Evolutionary conservation across 2,113 vertebrate species (phyloP).

Genomic region (Microcebus tavaratra): DNA sequence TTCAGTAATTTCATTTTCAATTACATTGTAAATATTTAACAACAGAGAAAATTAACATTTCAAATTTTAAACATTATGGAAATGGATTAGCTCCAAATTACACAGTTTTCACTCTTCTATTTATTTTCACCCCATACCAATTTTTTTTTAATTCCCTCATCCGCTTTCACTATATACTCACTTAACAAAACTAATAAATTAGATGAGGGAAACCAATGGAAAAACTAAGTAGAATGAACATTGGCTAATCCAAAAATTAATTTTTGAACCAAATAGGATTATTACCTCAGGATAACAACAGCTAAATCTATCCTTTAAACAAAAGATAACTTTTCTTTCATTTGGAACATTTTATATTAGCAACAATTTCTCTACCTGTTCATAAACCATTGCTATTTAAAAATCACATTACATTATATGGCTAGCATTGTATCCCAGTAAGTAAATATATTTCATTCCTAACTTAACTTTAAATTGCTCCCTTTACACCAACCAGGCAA

Average conservation of each 20-base stretch:
- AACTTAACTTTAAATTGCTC: not conserved
- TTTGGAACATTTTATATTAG: not conserved
- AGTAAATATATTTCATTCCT: not conserved
- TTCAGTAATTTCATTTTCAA: conserved; percentile 63
- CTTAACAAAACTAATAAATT: conserved; percentile 57
- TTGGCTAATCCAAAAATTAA: conserved; percentile 58
- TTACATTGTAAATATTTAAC: conserved; percentile 75
- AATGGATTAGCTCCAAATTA: conserved; percentile 63
- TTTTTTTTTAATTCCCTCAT: conserved; percentile 26
- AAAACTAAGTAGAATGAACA: conserved; percentile 15
- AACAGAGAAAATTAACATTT: conserved; percentile 69
- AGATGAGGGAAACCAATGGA: not conserved
- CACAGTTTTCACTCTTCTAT: conserved; percentile 9
- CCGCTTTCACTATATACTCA: conserved; percentile 29
- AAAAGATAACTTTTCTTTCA: not conserved
- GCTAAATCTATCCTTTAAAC: conserved; percentile 28
- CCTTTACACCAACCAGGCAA: not conserved
- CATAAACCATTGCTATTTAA: not conserved
- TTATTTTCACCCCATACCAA: conserved; percentile 20
- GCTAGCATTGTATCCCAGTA: not conserved
- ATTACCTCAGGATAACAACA: conserved; percentile 8
- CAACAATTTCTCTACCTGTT: not conserved
- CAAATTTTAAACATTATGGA: conserved; percentile 65
- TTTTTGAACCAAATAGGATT: conserved; percentile 57
- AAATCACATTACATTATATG: not conserved